phyloP scores from a whole-genome alignment of 2,113 vertebrate genomes.

The Coryphaenoides rupestris region DNA sequence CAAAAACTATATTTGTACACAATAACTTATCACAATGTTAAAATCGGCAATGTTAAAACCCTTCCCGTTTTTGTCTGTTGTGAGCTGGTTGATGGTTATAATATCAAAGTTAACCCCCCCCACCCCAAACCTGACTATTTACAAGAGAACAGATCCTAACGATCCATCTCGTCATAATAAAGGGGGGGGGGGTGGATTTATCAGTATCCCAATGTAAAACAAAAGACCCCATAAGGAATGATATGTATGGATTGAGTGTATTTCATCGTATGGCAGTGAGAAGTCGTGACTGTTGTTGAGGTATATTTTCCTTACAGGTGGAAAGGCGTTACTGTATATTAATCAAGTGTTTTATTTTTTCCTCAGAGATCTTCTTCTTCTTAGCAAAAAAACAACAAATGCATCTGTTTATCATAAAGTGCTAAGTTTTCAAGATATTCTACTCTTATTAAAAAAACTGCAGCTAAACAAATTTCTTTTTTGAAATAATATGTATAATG shows the following conservation, averaged over 20 bases:
- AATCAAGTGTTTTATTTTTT: slow-evolving; percentile 42
- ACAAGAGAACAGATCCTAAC: slow-evolving; percentile 46
- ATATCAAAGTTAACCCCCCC: slow-evolving; percentile 17
- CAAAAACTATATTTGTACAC: slow-evolving; percentile 52
- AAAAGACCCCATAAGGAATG: slow-evolving; percentile 39
- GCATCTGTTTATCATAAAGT: slow-evolving; percentile 59
- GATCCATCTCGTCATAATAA: slow-evolving; percentile 36
- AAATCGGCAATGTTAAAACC: slow-evolving; percentile 41
- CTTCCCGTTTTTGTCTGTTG: slow-evolving; percentile 39
- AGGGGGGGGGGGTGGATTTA: slow-evolving; percentile 39
- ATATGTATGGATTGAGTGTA: slow-evolving; percentile 59
- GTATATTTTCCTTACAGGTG: slow-evolving; percentile 62
- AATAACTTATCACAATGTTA: slow-evolving; percentile 42
- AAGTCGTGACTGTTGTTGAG: slow-evolving; percentile 59
- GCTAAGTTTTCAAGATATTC: slow-evolving; percentile 40
- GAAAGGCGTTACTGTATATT: too few species aligned
- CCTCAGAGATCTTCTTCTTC: slow-evolving; percentile 34
- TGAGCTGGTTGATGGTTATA: slow-evolving; percentile 34
- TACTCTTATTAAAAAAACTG: slow-evolving; percentile 28
- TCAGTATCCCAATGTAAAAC: slow-evolving; percentile 37
- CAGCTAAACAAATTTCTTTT: slow-evolving; percentile 1
- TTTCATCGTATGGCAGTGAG: slow-evolving; percentile 59
- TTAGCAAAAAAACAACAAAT: slow-evolving; percentile 32
- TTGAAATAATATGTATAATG: background rate
- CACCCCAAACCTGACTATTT: slow-evolving; percentile 59